Evolutionary conservation across 2,888 invertebrate genomes (phyloP), one percentile per base, ranked within the genome.

Genomic region (Griposia aprilina): DNA sequence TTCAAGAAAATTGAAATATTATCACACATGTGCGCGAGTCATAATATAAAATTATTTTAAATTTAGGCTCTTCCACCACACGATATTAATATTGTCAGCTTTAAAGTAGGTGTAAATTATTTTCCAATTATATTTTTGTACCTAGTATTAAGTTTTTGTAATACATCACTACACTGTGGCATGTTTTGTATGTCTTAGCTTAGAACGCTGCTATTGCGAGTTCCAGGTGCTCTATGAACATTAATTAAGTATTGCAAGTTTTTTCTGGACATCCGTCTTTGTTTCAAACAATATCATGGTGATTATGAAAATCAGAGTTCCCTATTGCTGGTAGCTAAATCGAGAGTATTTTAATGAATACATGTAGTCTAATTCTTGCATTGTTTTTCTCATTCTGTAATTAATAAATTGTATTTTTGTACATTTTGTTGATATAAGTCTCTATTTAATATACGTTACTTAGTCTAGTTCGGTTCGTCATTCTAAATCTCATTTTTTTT

Each of bases 51-150:
- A 75, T 69, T 71, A 48, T 76, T 72, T 72, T 76, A 83, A 63
- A 78, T 81, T 75, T 84, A 84, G 77, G 66, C 81, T 80, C 82
- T 79, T 86, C 80, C 83, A 90, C 89, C 87, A 90, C 82, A 88
- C 88, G 91, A 93, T 93, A 91, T 93, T 93, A 92, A 92, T 90
- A 90, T 90, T 90, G 90, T 91, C 93, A 95, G 95, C 95, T 95
- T 95, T 95, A 95, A 95, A 90, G 87, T 95, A 94, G 94, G 83
- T 92, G 88, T 94, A 93, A 92, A 91, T 90, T 92, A 83, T 87
- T 91, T 94, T 94, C 88, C 89, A 93, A 93, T 93, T 93, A 92
- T 94, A 94, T 94, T 94, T 94, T 95, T 95, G 91, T 95, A 94
- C 91, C 92, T 95, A 95, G 92, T 68, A 72, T 81, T 91, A 93